Base-by-base conservation (phyloP, 2,113 vertebrate species). In the Gasterosteus aculeatus region DNA sequence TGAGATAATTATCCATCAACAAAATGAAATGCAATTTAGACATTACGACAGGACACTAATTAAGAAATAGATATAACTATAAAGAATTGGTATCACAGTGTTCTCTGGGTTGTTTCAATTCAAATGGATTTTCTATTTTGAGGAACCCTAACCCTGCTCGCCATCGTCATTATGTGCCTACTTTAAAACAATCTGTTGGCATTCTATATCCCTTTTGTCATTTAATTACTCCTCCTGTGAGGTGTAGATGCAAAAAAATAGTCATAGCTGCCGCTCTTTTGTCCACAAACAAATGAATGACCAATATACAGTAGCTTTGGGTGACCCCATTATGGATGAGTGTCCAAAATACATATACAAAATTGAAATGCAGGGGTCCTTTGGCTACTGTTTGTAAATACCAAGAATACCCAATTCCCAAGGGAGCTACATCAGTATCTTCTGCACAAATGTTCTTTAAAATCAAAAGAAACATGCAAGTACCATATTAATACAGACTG, bases 211-310 rank as follows among this genome's bases (percentile, higher is more conserved):
- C 85, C 75, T 81, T 85, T 88, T 78, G 56, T 65, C n/a, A 10
- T 70, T 31, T 42, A 42, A 42, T 31, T 22, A 75, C 29, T 64
- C 54, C 11, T 56, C 53, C 51, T 83, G 31, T 60, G 65, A 65
- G 59, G 39, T 54, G 33, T 74, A 66, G 75, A 80, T 58, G 62
- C 78, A 83, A 60, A 71, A 71, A 53, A 82, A 62, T n/a, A 42
- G 15, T 86, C 31, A 42, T 81, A 89, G 86, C 88, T 88, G 87
- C 84, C 87, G 12, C 29, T 69, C 38, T 69, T 31, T 29, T 62
- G 63, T 60, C 68, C 29, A 82, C 10, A 82, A 35, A 73, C 31
- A 57, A 53, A 49, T 10, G 4, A 39, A 78, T 81, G 72, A 65
- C 33, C n/a, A 26, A 71, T 26, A 63, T 18, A 86, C 47, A 65